Percentiles rank a stretch among this genome's conserved stretches.
Evolutionary conservation across 2,797 vertebrate species (phyloP).

Genomic region (Takifugu ocellatus): DNA sequence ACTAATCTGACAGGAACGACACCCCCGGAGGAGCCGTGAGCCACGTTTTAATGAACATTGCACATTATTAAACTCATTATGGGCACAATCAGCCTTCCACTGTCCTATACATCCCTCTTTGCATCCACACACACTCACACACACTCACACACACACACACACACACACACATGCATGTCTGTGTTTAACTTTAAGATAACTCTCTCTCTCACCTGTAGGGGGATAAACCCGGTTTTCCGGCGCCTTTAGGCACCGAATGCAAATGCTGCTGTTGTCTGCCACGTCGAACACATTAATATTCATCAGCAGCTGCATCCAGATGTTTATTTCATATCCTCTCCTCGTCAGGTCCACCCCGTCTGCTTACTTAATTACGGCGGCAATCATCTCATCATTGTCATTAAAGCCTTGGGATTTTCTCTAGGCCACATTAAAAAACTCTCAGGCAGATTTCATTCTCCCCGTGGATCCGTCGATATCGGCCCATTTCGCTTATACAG

Average conservation of each 20-base stretch:
- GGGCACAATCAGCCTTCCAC: slow-evolving; percentile 45
- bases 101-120: slow-evolving; percentile 15
- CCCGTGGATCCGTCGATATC: slow-evolving; percentile 56
- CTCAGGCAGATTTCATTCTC: slow-evolving; percentile 50
- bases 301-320: slow-evolving; percentile 25
- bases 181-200: slow-evolving; percentile 40
- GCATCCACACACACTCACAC: slow-evolving; percentile 20
- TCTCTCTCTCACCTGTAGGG: slow-evolving; percentile 20
- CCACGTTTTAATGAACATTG: slow-evolving; percentile 72
- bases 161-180: too few species aligned
- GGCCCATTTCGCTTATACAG: slow-evolving; percentile 54
- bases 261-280: slow-evolving; percentile 51
- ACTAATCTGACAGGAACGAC: slow-evolving; percentile 70
- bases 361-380: slow-evolving; percentile 48
- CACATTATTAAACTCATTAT: slow-evolving; percentile 68
- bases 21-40: slow-evolving; percentile 65
- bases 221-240: slow-evolving; percentile 8
- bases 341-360: slow-evolving; percentile 33
- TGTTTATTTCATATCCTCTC: slow-evolving; percentile 44
- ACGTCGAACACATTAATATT: slow-evolving; percentile 41
- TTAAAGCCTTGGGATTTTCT: slow-evolving; percentile 38
- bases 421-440: slow-evolving; percentile 34
- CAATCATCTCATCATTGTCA: slow-evolving; percentile 46
- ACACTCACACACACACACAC: not conserved
- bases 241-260: slow-evolving; percentile 45